A percentile compares a stretch with the other conserved stretches of the same genome.
These are phyloP conservation scores for Ophion ellenae DNA, from an alignment of 2,888 invertebrate genomes.

Conservation along the genomic window DNA sequence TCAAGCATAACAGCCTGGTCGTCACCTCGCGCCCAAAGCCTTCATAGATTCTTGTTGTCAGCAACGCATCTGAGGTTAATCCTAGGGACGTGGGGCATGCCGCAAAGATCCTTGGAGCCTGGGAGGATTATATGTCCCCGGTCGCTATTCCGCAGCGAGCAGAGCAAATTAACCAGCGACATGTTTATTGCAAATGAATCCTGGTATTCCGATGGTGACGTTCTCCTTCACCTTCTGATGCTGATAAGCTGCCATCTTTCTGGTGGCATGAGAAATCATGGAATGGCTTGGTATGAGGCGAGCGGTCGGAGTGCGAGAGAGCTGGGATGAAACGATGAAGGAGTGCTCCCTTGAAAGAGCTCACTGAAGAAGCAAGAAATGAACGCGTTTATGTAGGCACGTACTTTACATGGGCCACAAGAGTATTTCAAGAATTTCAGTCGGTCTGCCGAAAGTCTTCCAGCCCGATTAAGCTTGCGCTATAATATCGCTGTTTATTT, in stretches of 20 bases:
- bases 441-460: conserved; percentile 75
- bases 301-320: conserved; percentile 46
- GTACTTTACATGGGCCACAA: conserved; percentile 53
- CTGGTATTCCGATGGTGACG: conserved; percentile 65
- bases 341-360: conserved; percentile 46
- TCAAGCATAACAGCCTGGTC: background rate
- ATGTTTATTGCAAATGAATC: conserved; percentile 84
- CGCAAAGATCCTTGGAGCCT: conserved; percentile 24
- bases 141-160: conserved; percentile 40
- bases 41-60: conserved; percentile 27
- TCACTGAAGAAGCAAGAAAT: conserved; percentile 37
- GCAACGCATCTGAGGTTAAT: conserved; percentile 22
- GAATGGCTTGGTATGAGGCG: conserved; percentile 46
- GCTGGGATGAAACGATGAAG: conserved; percentile 60
- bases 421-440: conserved; percentile 55
- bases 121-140: conserved; percentile 51
- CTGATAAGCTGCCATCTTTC: conserved; percentile 36
- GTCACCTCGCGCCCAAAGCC: background rate
- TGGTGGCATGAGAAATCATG: conserved; percentile 36
- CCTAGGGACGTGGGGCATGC: conserved; percentile 27
- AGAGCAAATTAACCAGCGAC: conserved; percentile 80
- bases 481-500: conserved; percentile 83
- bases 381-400: conserved; percentile 19
- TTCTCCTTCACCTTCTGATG: conserved; percentile 39
- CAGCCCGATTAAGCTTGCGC: conserved; percentile 83